These are phyloP conservation scores for Oophaga sylvatica DNA, from an alignment of 2,797 vertebrate genomes.

Conservation along the genomic window DNA sequence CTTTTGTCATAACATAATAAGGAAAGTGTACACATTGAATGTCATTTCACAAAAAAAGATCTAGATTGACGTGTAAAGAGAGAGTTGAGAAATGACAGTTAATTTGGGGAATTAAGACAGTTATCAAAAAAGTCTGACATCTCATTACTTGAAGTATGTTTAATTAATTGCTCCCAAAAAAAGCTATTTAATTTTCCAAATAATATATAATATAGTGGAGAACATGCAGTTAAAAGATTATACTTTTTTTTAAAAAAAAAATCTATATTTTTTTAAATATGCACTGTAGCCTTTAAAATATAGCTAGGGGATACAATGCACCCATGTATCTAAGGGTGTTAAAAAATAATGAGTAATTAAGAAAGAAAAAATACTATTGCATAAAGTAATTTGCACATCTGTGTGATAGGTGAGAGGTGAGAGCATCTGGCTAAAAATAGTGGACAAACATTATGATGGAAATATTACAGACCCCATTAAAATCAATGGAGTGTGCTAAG, in stretches of 20 bases:
- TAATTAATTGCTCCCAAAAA: background rate
- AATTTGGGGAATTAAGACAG: background rate
- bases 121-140: background rate
- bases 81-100: background rate
- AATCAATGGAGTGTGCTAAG: too few relatives aligned
- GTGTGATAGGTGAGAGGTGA: too few relatives aligned
- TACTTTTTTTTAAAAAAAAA: too few relatives aligned
- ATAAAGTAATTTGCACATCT: background rate
- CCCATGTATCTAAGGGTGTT: too few relatives aligned
- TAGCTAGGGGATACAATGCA: too few relatives aligned
- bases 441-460: too few relatives aligned
- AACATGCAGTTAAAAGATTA: background rate
- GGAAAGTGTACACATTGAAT: background rate
- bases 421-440: too few relatives aligned
- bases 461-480: too few relatives aligned
- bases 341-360: background rate
- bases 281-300: background rate
- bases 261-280: background rate
- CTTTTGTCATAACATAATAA: background rate
- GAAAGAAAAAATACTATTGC: background rate
- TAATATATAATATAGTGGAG: background rate
- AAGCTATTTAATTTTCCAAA: background rate
- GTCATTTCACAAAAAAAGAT: background rate
- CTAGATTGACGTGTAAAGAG: background rate
- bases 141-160: background rate